phyloP scores from a whole-genome alignment of 92 coral and sea anemone species.

The Bergia sp. region DNA sequence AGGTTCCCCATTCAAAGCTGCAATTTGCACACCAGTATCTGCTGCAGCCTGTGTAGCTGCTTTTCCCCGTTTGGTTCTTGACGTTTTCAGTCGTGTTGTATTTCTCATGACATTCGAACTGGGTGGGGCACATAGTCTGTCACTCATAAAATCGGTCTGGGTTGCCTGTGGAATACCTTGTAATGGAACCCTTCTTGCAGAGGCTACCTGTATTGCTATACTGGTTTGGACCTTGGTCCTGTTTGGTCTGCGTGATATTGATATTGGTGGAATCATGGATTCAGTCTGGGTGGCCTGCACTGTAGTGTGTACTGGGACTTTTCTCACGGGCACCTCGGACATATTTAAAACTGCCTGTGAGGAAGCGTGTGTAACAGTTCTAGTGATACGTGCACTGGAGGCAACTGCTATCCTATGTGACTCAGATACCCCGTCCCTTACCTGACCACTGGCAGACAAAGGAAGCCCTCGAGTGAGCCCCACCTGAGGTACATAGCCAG shows the following conservation, averaged over 20 bases:
- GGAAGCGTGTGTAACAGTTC: neutral
- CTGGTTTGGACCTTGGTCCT: neutral
- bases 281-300: constrained; percentile 21
- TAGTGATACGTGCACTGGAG: neutral
- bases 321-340: neutral
- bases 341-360: constrained; percentile 22
- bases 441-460: neutral
- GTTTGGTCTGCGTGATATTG: neutral
- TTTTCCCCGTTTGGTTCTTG: neutral
- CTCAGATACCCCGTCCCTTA: neutral
- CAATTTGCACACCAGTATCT: neutral
- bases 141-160: constrained; percentile 6
- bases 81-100: neutral
- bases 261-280: neutral
- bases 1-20: neutral
- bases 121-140: neutral
- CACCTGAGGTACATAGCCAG: neutral
- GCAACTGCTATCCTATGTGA: neutral
- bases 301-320: neutral
- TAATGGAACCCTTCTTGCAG: neutral
- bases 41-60: neutral
- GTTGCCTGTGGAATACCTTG: constrained; percentile 26
- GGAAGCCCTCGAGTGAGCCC: neutral
- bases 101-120: neutral
- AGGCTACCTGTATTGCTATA: constrained; percentile 27